Evolutionary conservation across 2,888 invertebrate genomes (phyloP).

Genomic region (Eustalomyia histrio): DNA sequence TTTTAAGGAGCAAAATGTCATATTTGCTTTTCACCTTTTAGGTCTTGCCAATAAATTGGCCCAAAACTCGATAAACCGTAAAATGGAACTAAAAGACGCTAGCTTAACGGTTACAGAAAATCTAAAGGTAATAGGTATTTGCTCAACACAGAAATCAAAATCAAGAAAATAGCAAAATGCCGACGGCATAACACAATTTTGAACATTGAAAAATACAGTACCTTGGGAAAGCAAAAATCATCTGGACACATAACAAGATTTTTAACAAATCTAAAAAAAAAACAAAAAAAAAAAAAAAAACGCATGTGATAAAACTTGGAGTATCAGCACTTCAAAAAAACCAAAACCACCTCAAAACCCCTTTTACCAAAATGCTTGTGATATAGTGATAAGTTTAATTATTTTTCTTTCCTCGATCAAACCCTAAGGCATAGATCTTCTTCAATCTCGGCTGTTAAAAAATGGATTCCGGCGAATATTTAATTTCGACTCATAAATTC

Average conservation of each 20-base stretch:
- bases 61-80: too few relatives aligned
- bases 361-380: slow-evolving; percentile 69
- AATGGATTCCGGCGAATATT: slow-evolving; percentile 75
- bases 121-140: slow-evolving; percentile 4
- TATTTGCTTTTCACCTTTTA: slow-evolving; percentile 45
- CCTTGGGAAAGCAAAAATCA: not conserved
- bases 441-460: not conserved
- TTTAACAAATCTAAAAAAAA: slow-evolving; percentile 25
- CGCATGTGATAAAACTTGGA: slow-evolving; percentile 37
- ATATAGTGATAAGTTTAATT: slow-evolving; percentile 75
- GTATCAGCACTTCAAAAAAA: slow-evolving; percentile 40
- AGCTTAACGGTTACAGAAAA: not conserved
- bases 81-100: not conserved
- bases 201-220: slow-evolving; percentile 27
- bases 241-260: not conserved
- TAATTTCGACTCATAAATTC: slow-evolving; percentile 77
- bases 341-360: not conserved
- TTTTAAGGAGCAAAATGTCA: slow-evolving; percentile 48
- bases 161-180: slow-evolving; percentile 57
- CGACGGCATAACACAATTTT: slow-evolving; percentile 61
- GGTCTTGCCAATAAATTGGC: slow-evolving; percentile 61
- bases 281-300: slow-evolving; percentile 36
- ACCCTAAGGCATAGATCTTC: slow-evolving; percentile 3
- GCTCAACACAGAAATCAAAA: slow-evolving; percentile 20
- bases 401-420: not conserved